A percentile compares a stretch with the other conserved stretches of the same genome.
phyloP scores from a whole-genome alignment of 2,888 invertebrate species.

The Catocala nupta region DNA sequence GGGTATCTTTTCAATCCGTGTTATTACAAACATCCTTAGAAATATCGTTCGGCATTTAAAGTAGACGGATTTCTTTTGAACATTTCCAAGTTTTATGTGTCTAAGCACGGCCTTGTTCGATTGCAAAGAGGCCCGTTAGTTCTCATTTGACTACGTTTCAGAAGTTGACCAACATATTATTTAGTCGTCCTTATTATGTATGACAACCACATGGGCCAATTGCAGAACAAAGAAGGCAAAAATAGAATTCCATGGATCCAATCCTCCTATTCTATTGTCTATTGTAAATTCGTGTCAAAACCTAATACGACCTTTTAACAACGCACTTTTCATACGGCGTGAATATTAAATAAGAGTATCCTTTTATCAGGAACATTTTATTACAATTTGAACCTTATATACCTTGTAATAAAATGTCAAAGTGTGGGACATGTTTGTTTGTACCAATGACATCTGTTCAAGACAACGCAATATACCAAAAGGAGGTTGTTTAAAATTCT shows the following conservation, averaged over 20 bases:
- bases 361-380: slow-evolving; percentile 46
- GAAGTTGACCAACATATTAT: slow-evolving; percentile 29
- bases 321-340: slow-evolving; percentile 74
- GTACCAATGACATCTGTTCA: slow-evolving; percentile 77
- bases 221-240: slow-evolving; percentile 55
- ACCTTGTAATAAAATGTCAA: slow-evolving; percentile 58
- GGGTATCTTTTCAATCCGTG: slow-evolving; percentile 1
- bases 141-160: slow-evolving; percentile 10
- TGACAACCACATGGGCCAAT: slow-evolving; percentile 23
- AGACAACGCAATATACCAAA: slow-evolving; percentile 78
- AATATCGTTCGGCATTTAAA: slow-evolving; percentile 5
- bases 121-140: not conserved
- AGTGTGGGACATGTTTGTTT: slow-evolving; percentile 66
- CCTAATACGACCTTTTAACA: slow-evolving; percentile 76
- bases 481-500: slow-evolving; percentile 85
- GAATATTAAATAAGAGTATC: slow-evolving; percentile 73
- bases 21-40: not conserved
- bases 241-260: slow-evolving; percentile 60
- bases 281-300: slow-evolving; percentile 74
- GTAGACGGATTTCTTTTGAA: not conserved
- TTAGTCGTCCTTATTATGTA: slow-evolving; percentile 27
- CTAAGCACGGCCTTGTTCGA: not conserved
- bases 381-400: slow-evolving; percentile 63
- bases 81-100: not conserved
- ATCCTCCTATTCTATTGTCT: slow-evolving; percentile 57